Evolutionary conservation across 2,797 vertebrate genomes (phyloP), one percentile per base, ranked within the genome.

Genomic region (Falco concolor): DNA sequence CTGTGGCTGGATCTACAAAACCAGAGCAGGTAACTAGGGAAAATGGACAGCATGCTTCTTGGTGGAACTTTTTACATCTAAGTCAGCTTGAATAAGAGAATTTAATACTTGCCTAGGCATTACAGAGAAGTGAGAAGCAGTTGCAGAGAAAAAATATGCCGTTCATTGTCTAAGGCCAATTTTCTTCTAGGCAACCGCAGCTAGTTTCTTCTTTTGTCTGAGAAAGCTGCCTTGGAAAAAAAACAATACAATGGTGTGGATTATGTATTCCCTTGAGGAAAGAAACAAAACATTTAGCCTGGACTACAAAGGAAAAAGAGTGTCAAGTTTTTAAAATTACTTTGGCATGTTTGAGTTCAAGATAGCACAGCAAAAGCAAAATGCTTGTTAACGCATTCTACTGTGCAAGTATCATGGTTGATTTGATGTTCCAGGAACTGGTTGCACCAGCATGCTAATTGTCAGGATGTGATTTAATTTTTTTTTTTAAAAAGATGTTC

Each of bases 241-340:
- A 70, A 83, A 8, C 32, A n/a, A 40, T 54, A 49, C 63, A 84
- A 42, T 32, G n/a, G 45, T 53, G 53, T 42, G 65, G 50, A 42
- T 84, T 78, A 47, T 63, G 27, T 87, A 81, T 74, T 74, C 70
- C 89, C 70, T 49, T 21, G 82, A 64, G 93, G 77, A 78, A 72
- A 70, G 78, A 80, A 82, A 70, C 70, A 69, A 95, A 92, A 79
- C 95, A 82, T 88, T 90, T 95, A 94, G 84, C 89, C 47, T 86
- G 60, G 72, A 28, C 73, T 89, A 30, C 38, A 67, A 59, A 87
- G 47, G 70, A 65, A 56, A 84, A 88, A 73, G 20, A 78, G 61
- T 47, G 76, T 92, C 75, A 47, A 60, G 49, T 82, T 89, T 95
- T 84, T 47, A 10, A 72, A 82, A 93, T 97, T 89, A 72, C 53